Conservation (phyloP, 2,797 vertebrate genomes). For the Prunella strophiata region DNA sequence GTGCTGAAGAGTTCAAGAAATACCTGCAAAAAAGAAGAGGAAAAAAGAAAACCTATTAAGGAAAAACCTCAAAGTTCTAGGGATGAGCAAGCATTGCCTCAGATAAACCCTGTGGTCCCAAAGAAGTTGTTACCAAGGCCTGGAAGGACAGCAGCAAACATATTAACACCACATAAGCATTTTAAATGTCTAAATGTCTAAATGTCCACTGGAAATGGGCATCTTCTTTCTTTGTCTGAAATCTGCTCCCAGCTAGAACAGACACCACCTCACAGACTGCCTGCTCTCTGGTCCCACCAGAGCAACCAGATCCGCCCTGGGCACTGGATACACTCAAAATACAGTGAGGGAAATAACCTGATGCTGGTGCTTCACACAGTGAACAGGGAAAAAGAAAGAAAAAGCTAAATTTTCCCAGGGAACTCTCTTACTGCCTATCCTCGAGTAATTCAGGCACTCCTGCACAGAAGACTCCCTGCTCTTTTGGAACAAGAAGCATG, state of each 20-base stretch:
- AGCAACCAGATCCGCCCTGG: not conserved
- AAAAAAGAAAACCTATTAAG: not conserved
- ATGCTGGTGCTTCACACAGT: not conserved
- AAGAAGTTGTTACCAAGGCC: not conserved
- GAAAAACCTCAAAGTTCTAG: not conserved
- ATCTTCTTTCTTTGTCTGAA: not conserved
- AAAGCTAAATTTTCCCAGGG: not conserved
- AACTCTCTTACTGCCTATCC: not conserved
- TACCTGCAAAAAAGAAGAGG: not conserved
- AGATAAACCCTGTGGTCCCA: not conserved
- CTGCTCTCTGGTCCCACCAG: not conserved
- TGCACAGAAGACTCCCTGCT: not conserved
- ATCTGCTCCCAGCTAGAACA: not conserved
- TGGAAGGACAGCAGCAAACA: not conserved
- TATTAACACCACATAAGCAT: not conserved
- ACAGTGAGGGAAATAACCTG: not conserved
- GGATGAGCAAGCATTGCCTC: not conserved
- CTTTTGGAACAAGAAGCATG: fast-evolving
- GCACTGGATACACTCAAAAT: not conserved
- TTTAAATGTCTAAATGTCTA: not conserved
- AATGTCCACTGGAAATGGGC: not conserved
- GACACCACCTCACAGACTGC: not conserved
- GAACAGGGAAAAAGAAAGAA: not conserved
- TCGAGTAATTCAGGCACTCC: not conserved
- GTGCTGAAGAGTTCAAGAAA: not conserved